Conservation (phyloP, 2,797 vertebrate species). For the Anabas testudineus region DNA sequence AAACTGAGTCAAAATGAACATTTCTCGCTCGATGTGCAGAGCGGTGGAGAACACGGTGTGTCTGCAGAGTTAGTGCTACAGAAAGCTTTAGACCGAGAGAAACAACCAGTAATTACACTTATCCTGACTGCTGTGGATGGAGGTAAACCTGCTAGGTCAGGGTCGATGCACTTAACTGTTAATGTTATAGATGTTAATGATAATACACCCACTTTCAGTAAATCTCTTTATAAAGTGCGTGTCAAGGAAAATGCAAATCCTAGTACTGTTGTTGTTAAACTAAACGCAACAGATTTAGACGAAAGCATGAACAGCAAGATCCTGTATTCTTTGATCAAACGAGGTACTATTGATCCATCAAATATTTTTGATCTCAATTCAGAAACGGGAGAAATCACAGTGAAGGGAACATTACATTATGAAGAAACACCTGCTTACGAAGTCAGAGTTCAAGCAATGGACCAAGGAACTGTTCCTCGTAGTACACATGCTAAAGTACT, state of each 20-base stretch:
- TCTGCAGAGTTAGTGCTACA: no score
- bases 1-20: conserved; percentile 77
- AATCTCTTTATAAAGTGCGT: conserved; percentile 74
- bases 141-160: conserved; percentile 77
- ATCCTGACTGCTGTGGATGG: conserved; percentile 79
- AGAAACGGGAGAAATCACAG: conserved; percentile 73
- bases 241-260: conserved; percentile 77
- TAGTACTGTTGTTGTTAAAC: conserved; percentile 65
- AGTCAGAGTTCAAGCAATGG: conserved; percentile 76
- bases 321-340: conserved; percentile 70
- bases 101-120: conserved; percentile 71
- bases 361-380: conserved; percentile 66
- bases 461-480: conserved; percentile 70
- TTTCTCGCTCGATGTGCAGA: conserved; percentile 79
- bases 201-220: conserved; percentile 75
- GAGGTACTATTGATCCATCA: conserved; percentile 28
- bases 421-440: conserved; percentile 75
- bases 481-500: conserved; percentile 75
- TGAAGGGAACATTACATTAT: conserved; percentile 73
- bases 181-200: conserved; percentile 81
- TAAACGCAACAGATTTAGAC: conserved; percentile 77
- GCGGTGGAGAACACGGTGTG: conserved; percentile 58
- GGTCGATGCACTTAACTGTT: conserved; percentile 66
- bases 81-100: no score
- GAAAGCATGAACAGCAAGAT: conserved; percentile 75